These are phyloP conservation scores for Adineta ricciae DNA, from an alignment of 2,888 invertebrate species.

Conservation along the genomic window DNA sequence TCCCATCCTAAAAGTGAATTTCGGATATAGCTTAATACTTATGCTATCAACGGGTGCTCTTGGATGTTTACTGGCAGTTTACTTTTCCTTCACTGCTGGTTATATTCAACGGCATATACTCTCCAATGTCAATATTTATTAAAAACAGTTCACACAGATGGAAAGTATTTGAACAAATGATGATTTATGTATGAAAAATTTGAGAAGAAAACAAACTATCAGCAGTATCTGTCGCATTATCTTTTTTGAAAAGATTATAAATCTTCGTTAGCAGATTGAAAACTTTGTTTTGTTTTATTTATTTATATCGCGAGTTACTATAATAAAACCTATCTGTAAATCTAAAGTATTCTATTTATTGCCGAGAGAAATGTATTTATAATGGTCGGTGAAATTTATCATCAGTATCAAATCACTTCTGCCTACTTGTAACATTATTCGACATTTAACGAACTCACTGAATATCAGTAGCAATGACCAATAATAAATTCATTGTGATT, in stretches of 20 bases:
- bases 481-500: too few relatives aligned
- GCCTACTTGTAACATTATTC: not conserved
- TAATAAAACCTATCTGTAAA: not conserved
- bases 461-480: not conserved
- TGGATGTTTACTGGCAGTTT: not conserved
- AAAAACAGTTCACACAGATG: not conserved
- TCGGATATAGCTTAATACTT: not conserved
- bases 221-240: too few relatives aligned
- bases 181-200: too few relatives aligned
- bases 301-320: too few relatives aligned
- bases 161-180: not conserved
- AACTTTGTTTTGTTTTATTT: not conserved
- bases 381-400: not conserved
- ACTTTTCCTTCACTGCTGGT: not conserved
- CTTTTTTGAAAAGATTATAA: too few relatives aligned
- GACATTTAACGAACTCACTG: not conserved
- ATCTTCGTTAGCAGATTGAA: not conserved
- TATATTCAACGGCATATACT: not conserved
- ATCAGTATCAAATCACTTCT: not conserved
- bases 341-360: not conserved
- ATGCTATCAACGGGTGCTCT: not conserved
- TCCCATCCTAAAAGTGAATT: not conserved
- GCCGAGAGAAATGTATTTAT: not conserved
- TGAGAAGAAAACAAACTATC: too few relatives aligned
- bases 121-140: not conserved